Conservation (phyloP, 2,113 vertebrate species). For the Anarrhichthys ocellatus region DNA sequence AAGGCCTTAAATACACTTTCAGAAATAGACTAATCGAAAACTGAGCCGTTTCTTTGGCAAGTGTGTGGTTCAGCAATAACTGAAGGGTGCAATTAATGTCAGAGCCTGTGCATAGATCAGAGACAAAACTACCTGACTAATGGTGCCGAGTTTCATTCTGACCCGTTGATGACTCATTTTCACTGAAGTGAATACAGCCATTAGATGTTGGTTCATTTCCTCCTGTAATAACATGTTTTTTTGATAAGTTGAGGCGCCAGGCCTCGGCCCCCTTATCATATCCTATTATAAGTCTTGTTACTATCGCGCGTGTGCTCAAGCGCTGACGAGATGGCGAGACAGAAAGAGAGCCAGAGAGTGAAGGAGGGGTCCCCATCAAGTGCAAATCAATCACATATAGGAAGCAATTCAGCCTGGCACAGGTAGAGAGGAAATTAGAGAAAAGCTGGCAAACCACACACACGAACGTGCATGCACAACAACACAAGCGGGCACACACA, state of each 20-base stretch:
- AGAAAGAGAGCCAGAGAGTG: neutral
- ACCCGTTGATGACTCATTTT: conserved; percentile 57
- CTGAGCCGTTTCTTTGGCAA: conserved; percentile 19
- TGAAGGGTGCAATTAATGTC: conserved; percentile 61
- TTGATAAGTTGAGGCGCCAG: conserved; percentile 47
- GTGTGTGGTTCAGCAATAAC: conserved; percentile 28
- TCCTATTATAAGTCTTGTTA: conserved; percentile 49
- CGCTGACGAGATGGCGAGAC: conserved; percentile 7
- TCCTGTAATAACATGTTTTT: conserved; percentile 32
- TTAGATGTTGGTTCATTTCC: conserved; percentile 51
- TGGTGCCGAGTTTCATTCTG: conserved; percentile 54
- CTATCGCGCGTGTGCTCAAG: conserved; percentile 15
- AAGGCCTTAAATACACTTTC: conserved; percentile 5
- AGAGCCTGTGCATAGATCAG: conserved; percentile 46
- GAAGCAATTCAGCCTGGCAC: conserved; percentile 68
- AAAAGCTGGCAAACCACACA: conserved; percentile 38
- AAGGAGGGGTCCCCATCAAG: conserved; percentile 46
- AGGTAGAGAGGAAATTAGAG: conserved; percentile 78
- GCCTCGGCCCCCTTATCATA: conserved; percentile 33
- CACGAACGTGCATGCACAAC: neutral
- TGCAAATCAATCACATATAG: conserved; percentile 74
- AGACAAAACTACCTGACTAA: conserved; percentile 59
- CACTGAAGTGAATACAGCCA: conserved; percentile 40
- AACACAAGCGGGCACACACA: conserved; percentile 23
- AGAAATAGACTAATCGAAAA: conserved; percentile 27